phyloP scores from a whole-genome alignment of 1,140 invertebrate genomes.

The Atopsyche davidsoni region DNA sequence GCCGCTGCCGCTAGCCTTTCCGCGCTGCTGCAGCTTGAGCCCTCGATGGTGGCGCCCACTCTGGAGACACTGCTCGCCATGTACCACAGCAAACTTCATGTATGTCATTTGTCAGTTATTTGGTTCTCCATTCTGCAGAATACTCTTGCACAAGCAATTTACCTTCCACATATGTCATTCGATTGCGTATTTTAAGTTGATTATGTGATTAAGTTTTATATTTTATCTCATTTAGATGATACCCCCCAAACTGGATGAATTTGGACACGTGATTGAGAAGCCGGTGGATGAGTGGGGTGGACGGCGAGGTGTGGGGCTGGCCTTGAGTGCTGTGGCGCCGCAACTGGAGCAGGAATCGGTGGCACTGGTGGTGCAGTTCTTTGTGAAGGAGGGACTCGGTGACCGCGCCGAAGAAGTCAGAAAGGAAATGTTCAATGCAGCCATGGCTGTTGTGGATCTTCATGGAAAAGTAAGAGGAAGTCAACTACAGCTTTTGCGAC shows the following conservation, averaged over 20 bases:
- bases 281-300: conserved; percentile 84
- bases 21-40: conserved; percentile 54
- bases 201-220: not conserved
- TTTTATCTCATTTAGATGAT: conserved; percentile 59
- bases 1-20: conserved; percentile 72
- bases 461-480: conserved; percentile 72
- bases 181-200: not conserved
- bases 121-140: too few species aligned
- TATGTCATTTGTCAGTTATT: too few species aligned
- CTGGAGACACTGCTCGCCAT: conserved; percentile 63
- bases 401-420: conserved; percentile 81
- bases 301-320: conserved; percentile 79
- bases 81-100: conserved; percentile 70
- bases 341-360: conserved; percentile 64
- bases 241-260: conserved; percentile 81
- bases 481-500: not conserved
- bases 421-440: conserved; percentile 87
- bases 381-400: conserved; percentile 79
- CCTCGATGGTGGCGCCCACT: conserved; percentile 49
- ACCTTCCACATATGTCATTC: not conserved
- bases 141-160: too few species aligned
- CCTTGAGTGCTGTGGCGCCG: conserved; percentile 65
- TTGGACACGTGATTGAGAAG: conserved; percentile 82
- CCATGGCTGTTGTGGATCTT: conserved; percentile 82
- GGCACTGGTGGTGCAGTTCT: conserved; percentile 68